Evolutionary conservation across 2,113 vertebrate species (phyloP).

Genomic region (Felis catus): F.catus_Fca126_mat1.0 CM031415.1:113659001-113659500

Average conservation of each 20-base stretch:
- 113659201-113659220: neutral
- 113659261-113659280: neutral
- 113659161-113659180: neutral
- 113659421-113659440: neutral
- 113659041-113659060: neutral
- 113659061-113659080: neutral
- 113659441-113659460: neutral
- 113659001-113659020: neutral
- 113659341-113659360: neutral
- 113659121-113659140: neutral
- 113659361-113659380: neutral
- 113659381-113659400: neutral
- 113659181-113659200: neutral
- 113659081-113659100: neutral
- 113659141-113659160: neutral
- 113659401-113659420: neutral
- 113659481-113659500: neutral
- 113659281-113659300: neutral
- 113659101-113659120: constrained; percentile 22
- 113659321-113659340: neutral
- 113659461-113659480: neutral
- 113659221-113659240: neutral
- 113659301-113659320: neutral
- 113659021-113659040: neutral
- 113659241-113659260: neutral